phyloP scores from a whole-genome alignment of 2,888 invertebrate species.

The Lasius fuliginosus region DNA sequence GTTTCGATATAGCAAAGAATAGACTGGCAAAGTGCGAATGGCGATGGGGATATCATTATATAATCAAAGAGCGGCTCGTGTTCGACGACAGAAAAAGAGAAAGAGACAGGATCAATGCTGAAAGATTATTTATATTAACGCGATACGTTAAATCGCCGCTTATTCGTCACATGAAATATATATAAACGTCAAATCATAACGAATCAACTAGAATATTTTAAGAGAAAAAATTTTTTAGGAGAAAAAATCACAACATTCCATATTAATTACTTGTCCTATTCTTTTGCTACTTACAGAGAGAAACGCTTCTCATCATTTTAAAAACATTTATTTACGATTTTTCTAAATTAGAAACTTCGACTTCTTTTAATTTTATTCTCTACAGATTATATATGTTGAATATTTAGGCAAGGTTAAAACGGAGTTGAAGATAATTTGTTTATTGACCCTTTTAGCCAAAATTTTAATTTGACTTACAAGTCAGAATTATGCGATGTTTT shows the following conservation, averaged over 20 bases:
- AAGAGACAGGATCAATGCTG: background rate
- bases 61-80: conserved; percentile 63
- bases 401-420: background rate
- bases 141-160: conserved; percentile 12
- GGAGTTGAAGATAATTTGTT: background rate
- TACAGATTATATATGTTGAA: background rate
- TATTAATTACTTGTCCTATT: background rate
- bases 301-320: background rate
- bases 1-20: conserved; percentile 20
- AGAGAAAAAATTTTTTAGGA: too few species aligned
- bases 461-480: background rate
- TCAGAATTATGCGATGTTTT: background rate
- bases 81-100: conserved; percentile 37
- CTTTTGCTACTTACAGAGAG: background rate
- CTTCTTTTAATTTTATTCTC: background rate
- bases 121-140: background rate
- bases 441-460: background rate
- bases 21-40: conserved; percentile 36
- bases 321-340: background rate
- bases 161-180: background rate
- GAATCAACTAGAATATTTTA: background rate
- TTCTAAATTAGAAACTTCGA: background rate
- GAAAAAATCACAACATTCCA: background rate
- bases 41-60: conserved; percentile 59
- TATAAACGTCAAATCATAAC: conserved; percentile 11